Evolutionary conservation across 2,888 invertebrate species (phyloP), one percentile per base, ranked within the genome.

Genomic region (Coenonympha arcania): DNA sequence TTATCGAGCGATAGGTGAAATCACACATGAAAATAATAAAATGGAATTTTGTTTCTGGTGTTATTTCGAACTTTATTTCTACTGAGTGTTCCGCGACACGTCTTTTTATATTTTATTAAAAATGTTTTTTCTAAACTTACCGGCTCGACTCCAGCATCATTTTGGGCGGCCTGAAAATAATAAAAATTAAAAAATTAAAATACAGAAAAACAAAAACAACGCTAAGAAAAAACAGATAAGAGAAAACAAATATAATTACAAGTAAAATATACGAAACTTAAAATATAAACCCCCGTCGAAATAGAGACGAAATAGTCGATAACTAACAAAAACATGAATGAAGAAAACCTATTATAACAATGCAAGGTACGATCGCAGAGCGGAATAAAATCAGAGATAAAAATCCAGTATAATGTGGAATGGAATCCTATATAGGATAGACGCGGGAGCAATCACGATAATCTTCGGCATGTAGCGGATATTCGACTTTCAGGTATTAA

Each of bases 61-160:
- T n/a, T n/a, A n/a, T n/a, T n/a, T n/a, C n/a, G n/a, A n/a, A n/a
- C n/a, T n/a, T n/a, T n/a, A n/a, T n/a, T n/a, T n/a, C n/a, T n/a
- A n/a, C n/a, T n/a, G n/a, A n/a, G n/a, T n/a, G n/a, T n/a, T n/a
- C n/a, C n/a, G n/a, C n/a, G n/a, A n/a, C n/a, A n/a, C n/a, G n/a
- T n/a, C n/a, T n/a, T n/a, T n/a, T n/a, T n/a, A n/a, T n/a, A n/a
- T 11, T 11, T 9, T 30, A 16, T 3, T 4, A 16, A 33, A 16
- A 16, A 1, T 15, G 6, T 31, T 31, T 31, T 15, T 28, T 8
- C 0, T 16, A 18, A 48, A 77, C 83, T 80, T 62, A 85, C 84
- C 84, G 82, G 76, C 75, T 83, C 77, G 83, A 79, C 79, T 84
- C 84, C 79, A 81, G 74, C 83, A 83, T 82, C 83, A 85, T 85